Evolutionary conservation across 2,113 vertebrate genomes (phyloP).

Genomic region (Heptranchias perlo): DNA sequence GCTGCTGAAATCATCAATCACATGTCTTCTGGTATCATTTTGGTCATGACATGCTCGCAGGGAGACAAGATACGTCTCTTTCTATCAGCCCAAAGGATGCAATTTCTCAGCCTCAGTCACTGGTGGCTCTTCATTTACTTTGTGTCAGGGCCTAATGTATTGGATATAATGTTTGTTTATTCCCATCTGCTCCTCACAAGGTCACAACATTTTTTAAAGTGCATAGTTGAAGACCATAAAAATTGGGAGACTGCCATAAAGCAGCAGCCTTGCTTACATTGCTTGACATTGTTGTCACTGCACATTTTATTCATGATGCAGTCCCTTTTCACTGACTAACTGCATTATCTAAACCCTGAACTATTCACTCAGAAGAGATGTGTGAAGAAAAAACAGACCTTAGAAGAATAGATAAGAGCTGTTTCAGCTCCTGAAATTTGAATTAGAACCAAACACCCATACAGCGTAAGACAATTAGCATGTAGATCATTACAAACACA

Average conservation of each 20-base stretch:
- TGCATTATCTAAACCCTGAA: not conserved
- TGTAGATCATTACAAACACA: not conserved
- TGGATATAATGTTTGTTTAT: conserved; percentile 10
- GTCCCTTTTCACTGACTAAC: not conserved
- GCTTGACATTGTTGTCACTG: not conserved
- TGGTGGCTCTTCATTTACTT: not conserved
- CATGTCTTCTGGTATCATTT: not conserved
- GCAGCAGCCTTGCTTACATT: not conserved
- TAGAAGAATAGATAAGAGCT: not conserved
- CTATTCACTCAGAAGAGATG: not conserved
- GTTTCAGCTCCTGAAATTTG: not conserved
- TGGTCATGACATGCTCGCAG: not conserved
- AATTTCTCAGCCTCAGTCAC: conserved; percentile 27
- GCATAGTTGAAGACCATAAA: conserved; percentile 31
- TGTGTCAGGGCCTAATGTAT: conserved; percentile 30
- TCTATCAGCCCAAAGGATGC: not conserved
- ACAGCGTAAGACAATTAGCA: not conserved
- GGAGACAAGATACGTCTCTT: not conserved
- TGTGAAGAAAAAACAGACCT: not conserved
- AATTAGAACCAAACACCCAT: not conserved
- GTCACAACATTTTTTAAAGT: not conserved
- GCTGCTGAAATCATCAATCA: not conserved
- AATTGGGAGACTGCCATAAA: conserved; percentile 11
- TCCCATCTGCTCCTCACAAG: conserved; percentile 19
- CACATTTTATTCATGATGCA: not conserved